Percentiles rank a stretch among this genome's conserved stretches.
phyloP scores from a whole-genome alignment of 2,797 vertebrate species.

The Platalea minor region DNA sequence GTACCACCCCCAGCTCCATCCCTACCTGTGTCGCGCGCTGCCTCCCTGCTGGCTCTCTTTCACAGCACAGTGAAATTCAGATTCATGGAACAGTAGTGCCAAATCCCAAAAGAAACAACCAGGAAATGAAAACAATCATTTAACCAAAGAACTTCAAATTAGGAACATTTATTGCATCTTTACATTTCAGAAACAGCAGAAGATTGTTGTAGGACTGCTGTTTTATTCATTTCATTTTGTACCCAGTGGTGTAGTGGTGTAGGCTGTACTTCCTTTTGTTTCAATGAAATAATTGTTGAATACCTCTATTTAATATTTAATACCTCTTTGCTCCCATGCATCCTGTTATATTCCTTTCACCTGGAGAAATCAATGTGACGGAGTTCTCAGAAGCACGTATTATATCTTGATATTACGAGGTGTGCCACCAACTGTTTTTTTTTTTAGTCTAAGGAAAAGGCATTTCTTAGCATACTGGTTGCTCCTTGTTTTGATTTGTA shows the following conservation, averaged over 20 bases:
- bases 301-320: no score
- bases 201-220: not conserved
- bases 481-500: not conserved
- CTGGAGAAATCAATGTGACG: not conserved
- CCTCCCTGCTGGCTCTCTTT: not conserved
- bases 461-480: not conserved
- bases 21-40: accelerated
- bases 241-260: not conserved
- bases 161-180: not conserved
- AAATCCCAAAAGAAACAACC: not conserved
- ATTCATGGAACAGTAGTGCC: not conserved
- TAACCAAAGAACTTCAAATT: not conserved
- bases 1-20: not conserved
- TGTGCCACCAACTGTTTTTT: not conserved
- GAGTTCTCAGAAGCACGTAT: not conserved
- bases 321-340: not conserved
- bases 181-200: not conserved
- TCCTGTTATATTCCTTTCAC: not conserved
- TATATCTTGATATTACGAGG: not conserved
- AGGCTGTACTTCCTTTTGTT: not conserved
- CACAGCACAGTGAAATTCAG: not conserved
- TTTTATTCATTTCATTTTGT: not conserved
- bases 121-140: constrained; percentile 16
- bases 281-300: not conserved
- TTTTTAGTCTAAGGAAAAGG: not conserved